phyloP scores from a whole-genome alignment of 2,888 invertebrate genomes.

The Yponomeuta sedellus region DNA sequence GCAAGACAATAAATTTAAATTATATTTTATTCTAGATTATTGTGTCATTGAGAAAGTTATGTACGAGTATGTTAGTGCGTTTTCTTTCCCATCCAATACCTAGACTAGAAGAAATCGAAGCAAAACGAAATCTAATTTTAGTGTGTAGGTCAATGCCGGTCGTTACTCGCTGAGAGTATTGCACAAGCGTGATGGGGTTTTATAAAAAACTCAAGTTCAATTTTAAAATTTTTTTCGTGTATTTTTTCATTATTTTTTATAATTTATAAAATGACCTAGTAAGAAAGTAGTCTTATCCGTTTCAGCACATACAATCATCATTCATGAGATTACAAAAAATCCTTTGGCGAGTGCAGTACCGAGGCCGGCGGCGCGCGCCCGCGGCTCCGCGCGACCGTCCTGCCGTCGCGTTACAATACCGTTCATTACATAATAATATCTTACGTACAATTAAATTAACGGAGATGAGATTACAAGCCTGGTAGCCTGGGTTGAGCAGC shows the following conservation, averaged over 20 bases:
- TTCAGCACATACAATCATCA: constrained; percentile 78
- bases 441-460: constrained; percentile 78
- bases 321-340: constrained; percentile 76
- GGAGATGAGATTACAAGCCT: constrained; percentile 76
- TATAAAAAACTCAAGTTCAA: constrained; percentile 25
- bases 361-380: constrained; percentile 68
- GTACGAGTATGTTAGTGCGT: too few relatives aligned
- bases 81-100: too few relatives aligned
- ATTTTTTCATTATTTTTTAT: constrained; percentile 74
- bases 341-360: constrained; percentile 78
- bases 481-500: constrained; percentile 73
- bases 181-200: constrained; percentile 18
- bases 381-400: constrained; percentile 67
- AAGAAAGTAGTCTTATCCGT: constrained; percentile 78
- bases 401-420: constrained; percentile 66
- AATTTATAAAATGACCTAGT: constrained; percentile 78
- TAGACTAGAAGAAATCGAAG: too few relatives aligned
- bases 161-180: constrained; percentile 31
- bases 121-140: constrained; percentile 32
- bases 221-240: constrained; percentile 70
- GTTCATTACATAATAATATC: constrained; percentile 75
- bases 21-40: too few relatives aligned
- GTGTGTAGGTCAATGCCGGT: constrained; percentile 55
- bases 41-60: too few relatives aligned
- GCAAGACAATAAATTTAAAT: too few relatives aligned